These are phyloP conservation scores for Spodoptera picta DNA, from an alignment of 2,888 invertebrate species.

Conservation along the genomic window DNA sequence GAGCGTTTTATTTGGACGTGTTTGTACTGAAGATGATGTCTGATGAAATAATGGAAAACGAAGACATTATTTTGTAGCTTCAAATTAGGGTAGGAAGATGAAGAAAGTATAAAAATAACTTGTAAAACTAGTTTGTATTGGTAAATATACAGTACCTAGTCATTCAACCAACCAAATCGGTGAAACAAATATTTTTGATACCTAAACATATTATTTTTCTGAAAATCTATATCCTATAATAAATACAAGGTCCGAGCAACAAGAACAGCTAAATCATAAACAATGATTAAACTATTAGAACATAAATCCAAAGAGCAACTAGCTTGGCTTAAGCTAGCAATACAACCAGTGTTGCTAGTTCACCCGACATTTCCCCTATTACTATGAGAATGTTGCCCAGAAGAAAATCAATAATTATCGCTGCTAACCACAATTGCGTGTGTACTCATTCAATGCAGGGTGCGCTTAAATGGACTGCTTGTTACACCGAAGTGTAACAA, in stretches of 20 bases:
- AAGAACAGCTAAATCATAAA: slow-evolving; percentile 35
- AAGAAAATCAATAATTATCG: slow-evolving; percentile 73
- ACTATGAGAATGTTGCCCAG: slow-evolving; percentile 61
- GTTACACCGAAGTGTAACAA: slow-evolving; percentile 56
- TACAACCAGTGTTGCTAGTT: slow-evolving; percentile 22
- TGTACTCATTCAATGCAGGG: slow-evolving; percentile 60
- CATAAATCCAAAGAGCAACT: slow-evolving; percentile 36
- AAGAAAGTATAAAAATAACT: too few relatives aligned
- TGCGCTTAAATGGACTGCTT: slow-evolving; percentile 52
- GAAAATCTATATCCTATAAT: slow-evolving; percentile 9
- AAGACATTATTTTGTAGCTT: too few relatives aligned
- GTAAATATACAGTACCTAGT: too few relatives aligned
- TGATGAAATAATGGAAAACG: too few relatives aligned
- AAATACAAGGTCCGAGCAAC: not conserved
- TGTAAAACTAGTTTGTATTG: too few relatives aligned
- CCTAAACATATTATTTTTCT: too few relatives aligned
- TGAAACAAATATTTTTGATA: too few relatives aligned
- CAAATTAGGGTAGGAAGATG: too few relatives aligned
- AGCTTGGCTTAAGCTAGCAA: slow-evolving; percentile 38
- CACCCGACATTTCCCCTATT: slow-evolving; percentile 50
- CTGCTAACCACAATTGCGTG: slow-evolving; percentile 67
- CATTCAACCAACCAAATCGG: too few relatives aligned
- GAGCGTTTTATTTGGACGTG: not conserved
- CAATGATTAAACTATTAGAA: slow-evolving; percentile 33
- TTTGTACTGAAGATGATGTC: not conserved